Percentiles rank a stretch among this genome's conserved stretches.
Conservation (phyloP, 2,797 vertebrate species). For the Cottoperca gobio region DNA sequence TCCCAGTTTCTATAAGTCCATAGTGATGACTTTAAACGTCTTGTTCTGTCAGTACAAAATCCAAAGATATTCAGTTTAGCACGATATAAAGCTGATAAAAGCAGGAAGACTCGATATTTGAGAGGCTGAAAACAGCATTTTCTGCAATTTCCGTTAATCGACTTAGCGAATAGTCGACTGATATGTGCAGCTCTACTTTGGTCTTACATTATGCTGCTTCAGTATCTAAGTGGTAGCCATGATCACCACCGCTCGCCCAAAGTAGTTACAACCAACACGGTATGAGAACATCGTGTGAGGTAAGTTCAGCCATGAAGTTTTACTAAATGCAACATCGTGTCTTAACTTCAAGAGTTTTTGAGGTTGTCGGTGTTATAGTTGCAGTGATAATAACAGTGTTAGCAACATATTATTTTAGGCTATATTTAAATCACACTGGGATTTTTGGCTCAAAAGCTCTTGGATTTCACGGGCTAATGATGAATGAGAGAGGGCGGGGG, state of each 20-base stretch:
- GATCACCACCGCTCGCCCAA: not conserved
- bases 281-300: no score
- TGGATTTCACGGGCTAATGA: conserved; percentile 12
- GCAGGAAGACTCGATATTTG: no score
- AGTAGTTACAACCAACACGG: not conserved
- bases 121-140: no score
- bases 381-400: not conserved
- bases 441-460: not conserved
- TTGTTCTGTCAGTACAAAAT: no score
- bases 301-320: not conserved
- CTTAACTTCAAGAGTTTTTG: not conserved
- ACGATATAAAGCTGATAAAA: no score
- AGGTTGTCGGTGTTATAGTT: not conserved
- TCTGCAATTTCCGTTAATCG: no score
- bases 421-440: not conserved
- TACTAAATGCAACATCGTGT: not conserved
- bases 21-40: no score
- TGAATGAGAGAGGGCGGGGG: conserved; percentile 23
- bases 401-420: not conserved
- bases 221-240: not conserved
- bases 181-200: no score
- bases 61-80: no score
- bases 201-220: not conserved
- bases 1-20: no score
- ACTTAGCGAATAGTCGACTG: no score